These are phyloP conservation scores for Schlechtendalia chinensis DNA, from an alignment of 1,140 invertebrate genomes.

Conservation along the genomic window DNA sequence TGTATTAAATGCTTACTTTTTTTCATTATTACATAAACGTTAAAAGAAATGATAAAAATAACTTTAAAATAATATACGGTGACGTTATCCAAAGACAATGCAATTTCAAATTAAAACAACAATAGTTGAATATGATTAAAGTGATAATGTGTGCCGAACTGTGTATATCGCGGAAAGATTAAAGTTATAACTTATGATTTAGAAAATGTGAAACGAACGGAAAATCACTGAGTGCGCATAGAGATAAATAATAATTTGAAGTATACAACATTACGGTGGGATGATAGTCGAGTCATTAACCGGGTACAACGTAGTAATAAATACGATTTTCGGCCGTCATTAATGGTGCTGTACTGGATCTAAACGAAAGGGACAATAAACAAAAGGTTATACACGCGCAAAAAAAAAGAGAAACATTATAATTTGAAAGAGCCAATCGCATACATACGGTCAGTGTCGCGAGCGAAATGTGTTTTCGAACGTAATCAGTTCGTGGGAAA, in stretches of 20 bases:
- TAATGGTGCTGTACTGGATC: not conserved
- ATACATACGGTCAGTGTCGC: not conserved
- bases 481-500: not conserved
- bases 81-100: too few species aligned
- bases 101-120: too few species aligned
- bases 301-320: not conserved
- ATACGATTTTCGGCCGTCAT: not conserved
- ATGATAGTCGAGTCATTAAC: not conserved
- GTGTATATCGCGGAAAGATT: not conserved
- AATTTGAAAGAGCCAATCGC: conserved; percentile 1
- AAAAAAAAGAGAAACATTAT: not conserved
- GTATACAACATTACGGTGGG: not conserved
- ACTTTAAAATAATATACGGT: too few species aligned
- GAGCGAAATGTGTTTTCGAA: not conserved
- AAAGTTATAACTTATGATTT: not conserved
- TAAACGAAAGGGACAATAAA: not conserved
- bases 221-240: not conserved
- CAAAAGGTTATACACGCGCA: not conserved
- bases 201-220: not conserved
- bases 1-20: too few species aligned
- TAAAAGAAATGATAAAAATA: too few species aligned
- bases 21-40: too few species aligned
- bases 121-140: too few species aligned
- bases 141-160: too few species aligned
- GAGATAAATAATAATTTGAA: not conserved